A percentile compares a stretch with the other conserved stretches of the same genome.
Conservation (phyloP, 1,140 invertebrate species). For the Diplogasteroides magnus region DNA sequence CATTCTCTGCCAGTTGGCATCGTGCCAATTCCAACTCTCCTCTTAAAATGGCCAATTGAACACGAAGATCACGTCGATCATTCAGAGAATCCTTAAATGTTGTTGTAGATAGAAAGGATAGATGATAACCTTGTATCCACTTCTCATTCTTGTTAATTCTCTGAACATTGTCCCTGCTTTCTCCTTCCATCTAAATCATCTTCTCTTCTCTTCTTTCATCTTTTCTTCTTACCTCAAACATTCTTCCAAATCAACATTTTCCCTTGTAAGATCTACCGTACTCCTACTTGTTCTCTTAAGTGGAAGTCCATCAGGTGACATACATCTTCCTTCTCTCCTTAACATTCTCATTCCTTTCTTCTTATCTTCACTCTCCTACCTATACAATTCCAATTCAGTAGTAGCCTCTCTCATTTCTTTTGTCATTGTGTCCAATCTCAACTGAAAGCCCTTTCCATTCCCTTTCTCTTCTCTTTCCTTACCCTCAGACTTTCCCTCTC, state of each 20-base stretch:
- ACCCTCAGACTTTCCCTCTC: slow-evolving; percentile 23
- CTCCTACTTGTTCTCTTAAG: slow-evolving; percentile 10
- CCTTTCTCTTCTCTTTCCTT: not conserved
- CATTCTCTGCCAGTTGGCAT: slow-evolving; percentile 14
- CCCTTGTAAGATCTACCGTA: slow-evolving; percentile 23
- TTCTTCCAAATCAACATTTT: not conserved
- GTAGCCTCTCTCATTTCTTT: slow-evolving; percentile 26
- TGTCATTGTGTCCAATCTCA: slow-evolving; percentile 16
- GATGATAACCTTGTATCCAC: slow-evolving; percentile 34
- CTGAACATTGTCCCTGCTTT: slow-evolving; percentile 46
- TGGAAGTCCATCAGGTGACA: not conserved
- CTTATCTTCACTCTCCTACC: slow-evolving; percentile 1
- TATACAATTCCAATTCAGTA: slow-evolving; percentile 29
- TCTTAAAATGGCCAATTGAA: slow-evolving; percentile 40
- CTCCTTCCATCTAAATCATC: slow-evolving; percentile 46
- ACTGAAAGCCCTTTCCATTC: slow-evolving; percentile 17
- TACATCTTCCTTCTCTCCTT: not conserved
- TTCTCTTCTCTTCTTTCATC: no score
- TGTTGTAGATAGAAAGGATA: not conserved
- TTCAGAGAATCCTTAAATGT: not conserved
- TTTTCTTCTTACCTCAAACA: not conserved
- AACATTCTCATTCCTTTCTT: not conserved
- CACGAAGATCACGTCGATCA: slow-evolving; percentile 35
- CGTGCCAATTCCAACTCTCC: slow-evolving; percentile 49
- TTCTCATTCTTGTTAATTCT: slow-evolving; percentile 44